phyloP scores from a whole-genome alignment of 2,797 vertebrate genomes.

The Lacerta viridis region DNA sequence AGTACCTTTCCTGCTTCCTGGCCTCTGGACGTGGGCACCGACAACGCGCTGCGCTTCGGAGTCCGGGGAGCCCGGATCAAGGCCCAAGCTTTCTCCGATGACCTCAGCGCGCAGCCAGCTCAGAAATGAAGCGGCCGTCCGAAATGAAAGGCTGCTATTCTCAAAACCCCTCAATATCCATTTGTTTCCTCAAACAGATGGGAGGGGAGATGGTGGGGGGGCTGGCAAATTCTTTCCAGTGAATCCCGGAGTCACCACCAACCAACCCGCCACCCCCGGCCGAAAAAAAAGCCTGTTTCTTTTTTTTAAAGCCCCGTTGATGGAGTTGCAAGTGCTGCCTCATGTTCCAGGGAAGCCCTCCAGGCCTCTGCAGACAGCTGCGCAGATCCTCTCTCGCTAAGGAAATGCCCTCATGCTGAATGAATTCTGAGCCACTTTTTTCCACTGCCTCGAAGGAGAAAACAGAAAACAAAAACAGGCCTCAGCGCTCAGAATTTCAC shows the following conservation, averaged over 20 bases:
- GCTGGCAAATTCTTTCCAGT: constrained; percentile 12
- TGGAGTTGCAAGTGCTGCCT: neutral
- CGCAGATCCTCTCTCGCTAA: constrained; percentile 48
- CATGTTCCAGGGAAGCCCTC: constrained; percentile 26
- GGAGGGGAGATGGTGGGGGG: neutral
- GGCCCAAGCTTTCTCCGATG: constrained; percentile 21
- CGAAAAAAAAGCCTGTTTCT: too few relatives aligned
- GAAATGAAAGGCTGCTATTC: constrained; percentile 23
- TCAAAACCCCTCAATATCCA: constrained; percentile 34
- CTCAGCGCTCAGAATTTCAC: neutral
- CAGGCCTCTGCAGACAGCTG: constrained; percentile 43
- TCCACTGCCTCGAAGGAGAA: constrained; percentile 38
- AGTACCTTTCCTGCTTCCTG: neutral
- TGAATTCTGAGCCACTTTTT: constrained; percentile 56
- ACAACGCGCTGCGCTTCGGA: neutral
- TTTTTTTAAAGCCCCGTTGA: constrained; percentile 22
- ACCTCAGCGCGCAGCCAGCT: constrained; percentile 27
- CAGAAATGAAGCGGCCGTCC: constrained; percentile 33
- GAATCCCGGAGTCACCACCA: neutral
- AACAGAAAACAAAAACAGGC: neutral
- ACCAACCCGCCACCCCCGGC: too few relatives aligned
- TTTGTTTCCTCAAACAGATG: constrained; percentile 37
- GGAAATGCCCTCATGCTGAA: constrained; percentile 61
- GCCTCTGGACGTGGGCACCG: neutral
- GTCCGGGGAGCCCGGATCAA: neutral